Conservation (phyloP, 1,140 invertebrate genomes). For the Drosophila erecta region DNA sequence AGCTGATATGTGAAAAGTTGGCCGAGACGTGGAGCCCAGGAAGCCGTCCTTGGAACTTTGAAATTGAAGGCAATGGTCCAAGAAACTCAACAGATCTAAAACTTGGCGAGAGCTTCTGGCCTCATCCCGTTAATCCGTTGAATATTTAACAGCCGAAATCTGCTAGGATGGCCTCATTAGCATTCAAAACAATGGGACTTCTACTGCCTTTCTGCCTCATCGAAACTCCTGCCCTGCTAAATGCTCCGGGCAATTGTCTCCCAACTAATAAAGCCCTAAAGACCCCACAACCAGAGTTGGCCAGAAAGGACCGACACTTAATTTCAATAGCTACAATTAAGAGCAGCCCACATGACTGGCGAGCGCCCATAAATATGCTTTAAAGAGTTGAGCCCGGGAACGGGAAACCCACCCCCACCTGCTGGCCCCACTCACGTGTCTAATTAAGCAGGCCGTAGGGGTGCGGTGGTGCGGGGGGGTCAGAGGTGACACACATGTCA, state of each 20-base stretch:
- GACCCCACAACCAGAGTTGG: slow-evolving; percentile 10
- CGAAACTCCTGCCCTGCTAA: slow-evolving; percentile 34
- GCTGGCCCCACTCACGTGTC: slow-evolving; percentile 67
- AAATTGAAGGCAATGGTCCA: slow-evolving; percentile 28
- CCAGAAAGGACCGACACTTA: slow-evolving; percentile 71
- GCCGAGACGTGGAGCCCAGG: background rate
- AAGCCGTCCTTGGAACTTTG: slow-evolving; percentile 6
- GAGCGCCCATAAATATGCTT: slow-evolving; percentile 68
- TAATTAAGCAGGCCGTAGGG: slow-evolving; percentile 63
- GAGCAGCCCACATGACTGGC: slow-evolving; percentile 56
- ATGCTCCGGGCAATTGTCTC: slow-evolving; percentile 48
- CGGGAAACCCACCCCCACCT: slow-evolving; percentile 22
- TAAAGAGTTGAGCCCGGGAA: slow-evolving; percentile 61
- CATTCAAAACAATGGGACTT: slow-evolving; percentile 33
- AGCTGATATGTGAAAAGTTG: slow-evolving; percentile 42
- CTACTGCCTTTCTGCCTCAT: slow-evolving; percentile 32
- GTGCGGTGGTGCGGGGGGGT: background rate
- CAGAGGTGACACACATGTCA: slow-evolving; percentile 54
- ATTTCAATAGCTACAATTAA: slow-evolving; percentile 82
- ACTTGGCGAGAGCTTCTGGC: background rate
- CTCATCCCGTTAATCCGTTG: slow-evolving; percentile 21
- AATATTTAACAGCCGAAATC: slow-evolving; percentile 29
- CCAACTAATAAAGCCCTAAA: slow-evolving; percentile 59
- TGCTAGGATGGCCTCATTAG: slow-evolving; percentile 30
- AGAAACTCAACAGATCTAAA: slow-evolving; percentile 5